These are phyloP conservation scores for Drosophila quinaria DNA, from an alignment of 2,888 invertebrate genomes.

Conservation along the genomic window DNA sequence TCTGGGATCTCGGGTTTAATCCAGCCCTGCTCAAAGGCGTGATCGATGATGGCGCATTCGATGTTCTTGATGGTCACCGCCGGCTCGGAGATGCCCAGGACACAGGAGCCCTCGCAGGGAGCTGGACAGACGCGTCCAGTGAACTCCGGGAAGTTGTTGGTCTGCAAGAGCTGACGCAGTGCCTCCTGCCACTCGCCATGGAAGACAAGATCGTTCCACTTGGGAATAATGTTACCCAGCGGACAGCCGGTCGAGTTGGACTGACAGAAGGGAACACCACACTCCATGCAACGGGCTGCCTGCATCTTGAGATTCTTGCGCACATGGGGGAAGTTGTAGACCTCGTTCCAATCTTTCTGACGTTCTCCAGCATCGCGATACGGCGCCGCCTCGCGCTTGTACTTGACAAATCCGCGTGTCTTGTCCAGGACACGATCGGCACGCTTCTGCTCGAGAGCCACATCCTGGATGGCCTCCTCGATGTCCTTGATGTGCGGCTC, in stretches of 20 bases:
- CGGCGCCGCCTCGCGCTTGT: conserved; percentile 93
- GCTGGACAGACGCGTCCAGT: conserved; percentile 98
- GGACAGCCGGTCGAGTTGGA: conserved; percentile 97
- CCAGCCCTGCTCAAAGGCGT: conserved; percentile 98
- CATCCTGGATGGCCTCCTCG: conserved; percentile 94
- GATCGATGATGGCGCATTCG: conserved; percentile 99
- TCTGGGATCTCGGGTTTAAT: conserved; percentile 93
- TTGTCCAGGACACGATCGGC: conserved; percentile 93
- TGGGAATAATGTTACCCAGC: conserved; percentile 98
- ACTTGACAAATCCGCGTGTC: conserved; percentile 97
- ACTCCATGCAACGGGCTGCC: conserved; percentile 99
- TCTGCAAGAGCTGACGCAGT: conserved; percentile 95
- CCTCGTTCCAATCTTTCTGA: conserved; percentile 98
- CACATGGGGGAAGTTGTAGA: conserved; percentile 95
- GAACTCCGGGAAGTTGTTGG: conserved; percentile 99
- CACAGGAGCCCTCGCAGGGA: conserved; percentile 99
- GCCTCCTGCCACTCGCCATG: conserved; percentile 98
- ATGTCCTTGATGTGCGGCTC: conserved; percentile 91
- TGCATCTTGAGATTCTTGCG: conserved; percentile 95
- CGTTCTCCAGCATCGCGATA: conserved; percentile 95
- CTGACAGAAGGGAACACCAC: conserved; percentile 99
- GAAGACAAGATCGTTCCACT: conserved; percentile 99
- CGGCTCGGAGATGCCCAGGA: conserved; percentile 97
- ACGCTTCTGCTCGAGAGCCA: conserved; percentile 91
- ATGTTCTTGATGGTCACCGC: conserved; percentile 99